Evolutionary conservation across 2,888 invertebrate genomes (phyloP).

Genomic region (Dascillus cervinus): DNA sequence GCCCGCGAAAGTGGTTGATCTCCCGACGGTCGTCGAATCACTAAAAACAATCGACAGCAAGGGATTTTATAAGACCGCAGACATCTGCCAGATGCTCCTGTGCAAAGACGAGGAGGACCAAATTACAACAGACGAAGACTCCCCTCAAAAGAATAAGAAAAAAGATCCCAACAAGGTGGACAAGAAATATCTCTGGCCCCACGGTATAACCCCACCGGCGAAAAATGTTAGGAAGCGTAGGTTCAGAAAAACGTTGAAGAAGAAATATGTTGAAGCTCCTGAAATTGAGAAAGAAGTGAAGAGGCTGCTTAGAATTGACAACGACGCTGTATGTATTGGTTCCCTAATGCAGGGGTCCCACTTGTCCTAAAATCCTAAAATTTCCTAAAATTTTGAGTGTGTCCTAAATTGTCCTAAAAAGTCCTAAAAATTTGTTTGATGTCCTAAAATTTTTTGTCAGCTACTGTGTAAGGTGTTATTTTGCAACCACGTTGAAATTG

Average conservation of each 20-base stretch:
- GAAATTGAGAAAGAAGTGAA: conserved; percentile 98
- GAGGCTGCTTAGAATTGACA: conserved; percentile 80
- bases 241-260: conserved; percentile 90
- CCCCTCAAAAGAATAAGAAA: conserved; percentile 70
- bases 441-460: too few species aligned
- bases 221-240: conserved; percentile 91
- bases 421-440: too few species aligned
- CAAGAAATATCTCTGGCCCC: conserved; percentile 89
- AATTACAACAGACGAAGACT: conserved; percentile 66
- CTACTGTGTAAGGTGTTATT: too few species aligned
- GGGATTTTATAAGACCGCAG: conserved; percentile 96
- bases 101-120: conserved; percentile 85
- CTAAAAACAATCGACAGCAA: conserved; percentile 93
- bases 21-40: conserved; percentile 88
- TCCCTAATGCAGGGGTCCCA: too few species aligned
- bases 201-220: conserved; percentile 91
- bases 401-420: too few species aligned
- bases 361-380: too few species aligned
- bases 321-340: conserved; percentile 78
- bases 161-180: conserved; percentile 75
- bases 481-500: too few species aligned
- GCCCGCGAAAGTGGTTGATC: conserved; percentile 81
- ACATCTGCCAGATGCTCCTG: conserved; percentile 86
- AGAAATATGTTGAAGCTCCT: conserved; percentile 94
- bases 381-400: too few species aligned